A percentile compares a stretch with the other conserved stretches of the same genome.
These are phyloP conservation scores for Bedellia somnulentella DNA, from an alignment of 2,888 invertebrate genomes.

Conservation along the genomic window DNA sequence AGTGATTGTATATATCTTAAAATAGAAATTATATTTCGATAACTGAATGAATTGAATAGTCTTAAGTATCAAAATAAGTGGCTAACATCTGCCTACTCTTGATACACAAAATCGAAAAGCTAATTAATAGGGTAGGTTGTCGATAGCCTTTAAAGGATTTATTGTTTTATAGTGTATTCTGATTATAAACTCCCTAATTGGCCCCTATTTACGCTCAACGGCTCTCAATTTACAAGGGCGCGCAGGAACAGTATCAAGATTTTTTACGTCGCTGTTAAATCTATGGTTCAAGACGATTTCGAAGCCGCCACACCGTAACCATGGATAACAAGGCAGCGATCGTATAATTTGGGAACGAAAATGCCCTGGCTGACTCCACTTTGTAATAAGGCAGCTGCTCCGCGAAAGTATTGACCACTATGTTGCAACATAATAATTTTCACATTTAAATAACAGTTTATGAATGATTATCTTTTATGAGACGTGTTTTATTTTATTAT, in stretches of 20 bases:
- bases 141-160: slow-evolving; percentile 46
- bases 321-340: slow-evolving; percentile 28
- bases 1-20: no score
- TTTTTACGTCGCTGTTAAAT: slow-evolving; percentile 17
- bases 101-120: slow-evolving; percentile 22
- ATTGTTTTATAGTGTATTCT: slow-evolving; percentile 52
- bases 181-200: slow-evolving; percentile 56
- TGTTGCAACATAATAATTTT: slow-evolving; percentile 38
- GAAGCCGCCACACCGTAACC: slow-evolving; percentile 11
- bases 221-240: slow-evolving; percentile 52
- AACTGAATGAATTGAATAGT: no score
- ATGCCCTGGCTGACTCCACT: slow-evolving; percentile 17
- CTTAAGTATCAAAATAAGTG: no score
- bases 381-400: slow-evolving; percentile 31
- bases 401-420: slow-evolving; percentile 10
- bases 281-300: slow-evolving; percentile 11
- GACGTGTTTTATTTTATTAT: slow-evolving; percentile 28
- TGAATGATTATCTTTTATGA: slow-evolving; percentile 20
- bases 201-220: slow-evolving; percentile 41
- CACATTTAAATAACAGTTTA: slow-evolving; percentile 40
- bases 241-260: slow-evolving; percentile 32
- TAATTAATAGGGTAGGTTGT: slow-evolving; percentile 46
- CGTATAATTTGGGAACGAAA: slow-evolving; percentile 37
- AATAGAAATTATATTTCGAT: no score
- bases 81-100: neutral